These are phyloP conservation scores for Zaprionus obscuricornis DNA, from an alignment of 2,888 invertebrate species.

Conservation along the genomic window DNA sequence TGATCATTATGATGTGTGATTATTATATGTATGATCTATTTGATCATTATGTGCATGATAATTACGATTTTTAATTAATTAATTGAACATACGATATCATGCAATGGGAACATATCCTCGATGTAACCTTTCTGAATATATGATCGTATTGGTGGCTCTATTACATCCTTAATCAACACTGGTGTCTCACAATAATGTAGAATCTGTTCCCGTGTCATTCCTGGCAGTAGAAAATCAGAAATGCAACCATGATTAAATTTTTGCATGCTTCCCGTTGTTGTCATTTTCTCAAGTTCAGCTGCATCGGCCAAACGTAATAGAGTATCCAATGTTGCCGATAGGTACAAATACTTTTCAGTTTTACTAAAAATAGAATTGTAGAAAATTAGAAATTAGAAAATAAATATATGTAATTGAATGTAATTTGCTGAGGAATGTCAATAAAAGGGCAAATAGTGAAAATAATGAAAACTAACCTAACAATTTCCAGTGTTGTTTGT, in stretches of 20 bases:
- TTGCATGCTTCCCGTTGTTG: conserved; percentile 85
- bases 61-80: too few relatives aligned
- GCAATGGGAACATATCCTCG: conserved; percentile 87
- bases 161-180: conserved; percentile 86
- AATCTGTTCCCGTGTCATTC: conserved; percentile 84
- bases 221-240: conserved; percentile 78
- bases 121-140: conserved; percentile 83
- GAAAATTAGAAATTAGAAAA: background rate
- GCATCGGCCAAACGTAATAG: conserved; percentile 88
- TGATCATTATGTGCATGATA: too few relatives aligned
- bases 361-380: conserved; percentile 57
- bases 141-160: conserved; percentile 80
- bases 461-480: conserved; percentile 61
- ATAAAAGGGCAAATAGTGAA: background rate
- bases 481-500: conserved; percentile 79
- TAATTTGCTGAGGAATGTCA: background rate
- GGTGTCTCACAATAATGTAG: conserved; percentile 86
- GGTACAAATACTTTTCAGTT: conserved; percentile 84
- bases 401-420: background rate
- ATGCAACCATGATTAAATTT: conserved; percentile 85
- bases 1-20: too few relatives aligned
- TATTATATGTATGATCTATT: too few relatives aligned
- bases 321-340: conserved; percentile 87
- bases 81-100: conserved; percentile 84
- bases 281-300: conserved; percentile 86